Percentiles rank a stretch among this genome's conserved stretches.
Conservation (phyloP, 2,113 vertebrate species). For the Dipodomys ordii region DNA sequence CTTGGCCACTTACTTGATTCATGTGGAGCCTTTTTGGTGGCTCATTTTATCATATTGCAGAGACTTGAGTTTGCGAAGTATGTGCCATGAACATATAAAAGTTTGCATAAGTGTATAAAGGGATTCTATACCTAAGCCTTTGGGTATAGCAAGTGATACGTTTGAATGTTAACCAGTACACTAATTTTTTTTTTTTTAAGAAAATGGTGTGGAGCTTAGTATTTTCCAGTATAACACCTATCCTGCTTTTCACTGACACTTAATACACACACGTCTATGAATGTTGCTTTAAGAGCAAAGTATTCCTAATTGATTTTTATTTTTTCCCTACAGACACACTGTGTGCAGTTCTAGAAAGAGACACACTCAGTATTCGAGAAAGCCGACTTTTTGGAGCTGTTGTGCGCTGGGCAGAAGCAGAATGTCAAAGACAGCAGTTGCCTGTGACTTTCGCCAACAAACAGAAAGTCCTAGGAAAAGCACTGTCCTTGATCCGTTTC, state of each 20-base stretch:
- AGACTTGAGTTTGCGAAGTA: not conserved
- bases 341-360: constrained; percentile 95
- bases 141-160: not conserved
- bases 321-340: constrained; percentile 90
- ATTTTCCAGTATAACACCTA: too few relatives aligned
- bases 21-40: constrained; percentile 1
- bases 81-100: not conserved
- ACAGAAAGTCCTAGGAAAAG: constrained; percentile 96
- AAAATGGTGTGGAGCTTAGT: too few relatives aligned
- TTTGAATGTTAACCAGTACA: not conserved
- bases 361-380: constrained; percentile 96
- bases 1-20: not conserved
- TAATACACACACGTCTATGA: constrained; percentile 9
- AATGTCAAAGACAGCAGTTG: constrained; percentile 96
- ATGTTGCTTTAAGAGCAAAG: constrained; percentile 33
- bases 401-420: constrained; percentile 96
- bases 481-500: constrained; percentile 95
- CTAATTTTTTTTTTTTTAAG: not conserved
- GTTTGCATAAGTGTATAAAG: not conserved
- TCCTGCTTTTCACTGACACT: not conserved
- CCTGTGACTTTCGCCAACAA: constrained; percentile 93
- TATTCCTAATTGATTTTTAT: constrained; percentile 32
- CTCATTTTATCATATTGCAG: not conserved
- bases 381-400: constrained; percentile 95
- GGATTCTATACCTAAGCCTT: not conserved